Percentiles rank a stretch among this genome's conserved stretches.
phyloP scores from a whole-genome alignment of 1,140 invertebrate genomes.

The Drosophila oshimai region DNA sequence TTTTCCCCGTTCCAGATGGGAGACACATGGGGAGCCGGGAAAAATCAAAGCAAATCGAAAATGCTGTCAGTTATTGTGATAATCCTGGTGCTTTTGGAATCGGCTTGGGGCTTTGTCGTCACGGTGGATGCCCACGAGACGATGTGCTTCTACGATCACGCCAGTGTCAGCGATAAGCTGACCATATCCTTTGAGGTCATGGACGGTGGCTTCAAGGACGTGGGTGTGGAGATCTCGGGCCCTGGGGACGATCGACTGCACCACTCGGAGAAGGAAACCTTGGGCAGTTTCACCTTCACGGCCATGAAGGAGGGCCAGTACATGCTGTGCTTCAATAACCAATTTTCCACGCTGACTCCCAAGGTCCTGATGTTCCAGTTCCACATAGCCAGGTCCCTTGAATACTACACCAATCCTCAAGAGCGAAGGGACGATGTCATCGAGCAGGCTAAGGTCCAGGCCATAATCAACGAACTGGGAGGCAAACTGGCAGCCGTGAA shows the following conservation, averaged over 20 bases:
- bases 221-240: constrained; percentile 30
- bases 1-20: background rate
- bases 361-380: constrained; percentile 70
- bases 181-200: constrained; percentile 63
- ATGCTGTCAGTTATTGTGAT: constrained; percentile 24
- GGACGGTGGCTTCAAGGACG: constrained; percentile 68
- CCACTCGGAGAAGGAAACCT: constrained; percentile 17
- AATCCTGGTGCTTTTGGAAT: background rate
- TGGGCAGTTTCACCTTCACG: constrained; percentile 50
- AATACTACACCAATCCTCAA: constrained; percentile 17
- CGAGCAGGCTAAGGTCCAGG: constrained; percentile 41
- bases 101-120: constrained; percentile 23
- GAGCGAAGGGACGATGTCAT: constrained; percentile 37
- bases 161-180: constrained; percentile 27
- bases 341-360: constrained; percentile 54
- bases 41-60: background rate
- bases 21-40: background rate
- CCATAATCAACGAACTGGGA: constrained; percentile 33
- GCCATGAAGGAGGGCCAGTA: constrained; percentile 28
- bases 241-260: constrained; percentile 18
- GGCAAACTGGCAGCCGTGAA: constrained; percentile 23
- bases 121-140: constrained; percentile 61
- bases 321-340: constrained; percentile 56
- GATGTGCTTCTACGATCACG: constrained; percentile 50
- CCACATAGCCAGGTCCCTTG: constrained; percentile 13